phyloP scores from a whole-genome alignment of 2,797 vertebrate species.

The Danio aesculapii region DNA sequence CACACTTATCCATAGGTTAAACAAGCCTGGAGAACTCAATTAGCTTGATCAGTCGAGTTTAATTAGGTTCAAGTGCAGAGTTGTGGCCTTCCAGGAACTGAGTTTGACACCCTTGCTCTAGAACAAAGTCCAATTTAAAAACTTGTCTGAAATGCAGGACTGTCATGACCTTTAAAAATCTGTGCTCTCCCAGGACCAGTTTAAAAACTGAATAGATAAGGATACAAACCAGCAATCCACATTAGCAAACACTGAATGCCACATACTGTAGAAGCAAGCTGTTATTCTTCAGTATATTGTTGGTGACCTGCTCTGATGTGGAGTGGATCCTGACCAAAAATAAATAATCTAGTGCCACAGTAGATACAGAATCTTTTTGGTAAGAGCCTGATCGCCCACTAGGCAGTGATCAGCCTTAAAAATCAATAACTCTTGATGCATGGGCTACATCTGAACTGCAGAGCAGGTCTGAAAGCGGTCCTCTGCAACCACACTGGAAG shows the following conservation, averaged over 20 bases:
- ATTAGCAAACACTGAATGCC: constrained; percentile 34
- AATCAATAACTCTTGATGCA: constrained; percentile 3
- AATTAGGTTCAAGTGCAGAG: too few relatives aligned
- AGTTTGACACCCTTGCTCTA: too few relatives aligned
- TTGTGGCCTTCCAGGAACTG: too few relatives aligned
- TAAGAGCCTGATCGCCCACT: not conserved
- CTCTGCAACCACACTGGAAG: constrained; percentile 26
- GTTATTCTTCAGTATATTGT: constrained; percentile 17
- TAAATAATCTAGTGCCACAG: constrained; percentile 5
- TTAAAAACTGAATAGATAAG: constrained; percentile 6
- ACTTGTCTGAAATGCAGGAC: not conserved
- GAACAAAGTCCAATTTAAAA: not conserved
- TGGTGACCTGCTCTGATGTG: constrained; percentile 14
- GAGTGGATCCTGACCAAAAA: constrained; percentile 31
- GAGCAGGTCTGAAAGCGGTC: constrained; percentile 28
- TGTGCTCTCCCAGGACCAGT: constrained; percentile 6
- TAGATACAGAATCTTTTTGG: not conserved
- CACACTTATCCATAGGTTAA: too few relatives aligned
- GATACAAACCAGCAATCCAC: constrained; percentile 9
- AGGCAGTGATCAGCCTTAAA: not conserved
- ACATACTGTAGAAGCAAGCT: constrained; percentile 19
- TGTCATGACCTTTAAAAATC: not conserved
- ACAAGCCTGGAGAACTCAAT: too few relatives aligned
- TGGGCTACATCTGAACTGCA: not conserved
- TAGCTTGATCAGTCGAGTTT: too few relatives aligned